Evolutionary conservation across 2,113 vertebrate species (phyloP).

Genomic region (Arothron firmamentum): DNA sequence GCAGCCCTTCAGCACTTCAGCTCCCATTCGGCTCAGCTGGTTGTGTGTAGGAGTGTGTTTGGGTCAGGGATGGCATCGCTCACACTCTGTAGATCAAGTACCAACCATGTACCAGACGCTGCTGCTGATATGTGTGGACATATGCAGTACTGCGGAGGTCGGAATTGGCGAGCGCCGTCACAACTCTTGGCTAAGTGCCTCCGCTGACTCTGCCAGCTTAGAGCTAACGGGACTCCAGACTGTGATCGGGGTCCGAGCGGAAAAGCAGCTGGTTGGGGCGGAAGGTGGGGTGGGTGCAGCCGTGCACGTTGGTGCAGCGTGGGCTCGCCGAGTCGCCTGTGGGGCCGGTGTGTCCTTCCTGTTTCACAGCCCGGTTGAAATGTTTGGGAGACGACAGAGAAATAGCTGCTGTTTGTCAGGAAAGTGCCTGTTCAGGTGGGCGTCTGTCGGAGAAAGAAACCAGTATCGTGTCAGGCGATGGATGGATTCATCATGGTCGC

Average conservation of each 20-base stretch:
- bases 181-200: too few relatives aligned
- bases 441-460: constrained; percentile 6
- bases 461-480: background rate
- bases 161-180: background rate
- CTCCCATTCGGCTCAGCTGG: background rate
- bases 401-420: constrained; percentile 8
- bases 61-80: constrained; percentile 25
- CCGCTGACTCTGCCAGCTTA: background rate
- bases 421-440: constrained; percentile 2
- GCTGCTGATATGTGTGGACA: constrained; percentile 2
- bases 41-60: constrained; percentile 24
- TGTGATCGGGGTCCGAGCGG: background rate
- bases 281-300: too few relatives aligned
- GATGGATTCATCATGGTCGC: background rate
- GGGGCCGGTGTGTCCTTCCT: background rate
- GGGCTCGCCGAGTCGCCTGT: background rate
- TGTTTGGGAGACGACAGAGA: constrained; percentile 11
- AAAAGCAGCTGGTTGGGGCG: background rate
- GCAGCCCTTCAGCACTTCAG: constrained; percentile 2
- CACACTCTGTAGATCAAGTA: background rate
- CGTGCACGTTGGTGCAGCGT: background rate
- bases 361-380: constrained; percentile 6
- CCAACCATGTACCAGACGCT: constrained; percentile 8
- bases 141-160: constrained; percentile 17
- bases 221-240: too few relatives aligned